phyloP scores from a whole-genome alignment of 2,797 vertebrate species.

The Phaenicophaeus curvirostris region DNA sequence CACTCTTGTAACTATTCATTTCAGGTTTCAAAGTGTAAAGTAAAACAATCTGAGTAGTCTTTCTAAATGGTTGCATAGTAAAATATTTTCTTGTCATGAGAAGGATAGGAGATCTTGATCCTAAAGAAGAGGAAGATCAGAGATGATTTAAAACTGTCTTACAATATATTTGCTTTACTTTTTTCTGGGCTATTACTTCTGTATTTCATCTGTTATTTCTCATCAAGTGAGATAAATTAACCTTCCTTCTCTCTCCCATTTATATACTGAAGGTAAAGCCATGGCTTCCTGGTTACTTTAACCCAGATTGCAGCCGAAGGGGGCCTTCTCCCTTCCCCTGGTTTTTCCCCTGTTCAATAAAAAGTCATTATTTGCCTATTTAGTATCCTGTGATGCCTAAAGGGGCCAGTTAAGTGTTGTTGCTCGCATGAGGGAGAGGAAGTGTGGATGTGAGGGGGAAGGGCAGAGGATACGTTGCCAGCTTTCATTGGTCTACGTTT shows the following conservation, averaged over 20 bases:
- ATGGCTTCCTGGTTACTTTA: background rate
- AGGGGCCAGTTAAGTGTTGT: constrained; percentile 38
- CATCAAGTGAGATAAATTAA: background rate
- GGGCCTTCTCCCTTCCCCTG: background rate
- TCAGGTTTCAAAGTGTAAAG: constrained; percentile 25
- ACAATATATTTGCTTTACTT: background rate
- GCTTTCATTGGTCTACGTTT: background rate
- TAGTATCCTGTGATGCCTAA: constrained; percentile 37
- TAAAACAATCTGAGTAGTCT: background rate
- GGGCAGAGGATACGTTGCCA: background rate
- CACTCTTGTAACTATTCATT: constrained; percentile 19
- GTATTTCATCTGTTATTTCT: constrained; percentile 8
- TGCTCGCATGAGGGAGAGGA: background rate
- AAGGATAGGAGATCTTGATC: background rate
- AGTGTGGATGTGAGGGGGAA: background rate
- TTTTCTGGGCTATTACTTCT: background rate
- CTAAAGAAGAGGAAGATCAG: background rate
- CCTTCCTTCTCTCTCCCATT: background rate
- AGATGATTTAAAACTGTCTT: background rate
- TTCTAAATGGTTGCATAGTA: background rate
- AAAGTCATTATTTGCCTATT: constrained; percentile 40
- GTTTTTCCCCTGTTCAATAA: background rate
- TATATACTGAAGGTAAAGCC: background rate
- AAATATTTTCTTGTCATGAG: background rate
- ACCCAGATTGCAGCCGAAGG: background rate